Evolutionary conservation across 2,113 vertebrate species (phyloP).

Genomic region (Mobula hypostoma): DNA sequence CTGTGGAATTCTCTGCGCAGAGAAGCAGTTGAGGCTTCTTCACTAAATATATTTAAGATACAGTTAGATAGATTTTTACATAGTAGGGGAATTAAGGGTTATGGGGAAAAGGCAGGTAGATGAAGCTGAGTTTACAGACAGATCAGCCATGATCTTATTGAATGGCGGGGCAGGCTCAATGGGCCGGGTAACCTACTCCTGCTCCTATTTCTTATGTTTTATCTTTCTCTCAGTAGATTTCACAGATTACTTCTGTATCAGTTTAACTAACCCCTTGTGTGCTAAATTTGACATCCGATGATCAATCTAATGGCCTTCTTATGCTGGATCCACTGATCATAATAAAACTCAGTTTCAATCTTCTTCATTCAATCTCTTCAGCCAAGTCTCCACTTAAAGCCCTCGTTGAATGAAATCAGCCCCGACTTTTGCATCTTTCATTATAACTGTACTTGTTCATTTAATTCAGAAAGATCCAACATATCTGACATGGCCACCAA

Average conservation of each 20-base stretch:
- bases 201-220: neutral
- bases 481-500: neutral
- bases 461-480: neutral
- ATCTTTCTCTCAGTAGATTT: neutral
- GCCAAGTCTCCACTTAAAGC: neutral
- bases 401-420: neutral
- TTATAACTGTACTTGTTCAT: neutral
- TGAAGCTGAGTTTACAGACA: no score
- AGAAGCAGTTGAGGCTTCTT: no score
- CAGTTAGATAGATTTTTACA: no score
- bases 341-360: neutral
- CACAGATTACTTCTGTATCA: neutral
- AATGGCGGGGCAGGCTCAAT: no score
- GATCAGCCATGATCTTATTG: no score
- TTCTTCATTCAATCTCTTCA: neutral
- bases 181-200: no score
- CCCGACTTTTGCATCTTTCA: neutral
- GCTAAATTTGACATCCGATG: neutral
- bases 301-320: neutral
- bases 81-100: no score
- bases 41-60: no score
- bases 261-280: no score
- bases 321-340: neutral
- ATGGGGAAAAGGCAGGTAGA: no score
- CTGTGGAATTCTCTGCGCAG: no score